Evolutionary conservation across 2,888 invertebrate genomes (phyloP).

Genomic region (Drosophila differens): DNA sequence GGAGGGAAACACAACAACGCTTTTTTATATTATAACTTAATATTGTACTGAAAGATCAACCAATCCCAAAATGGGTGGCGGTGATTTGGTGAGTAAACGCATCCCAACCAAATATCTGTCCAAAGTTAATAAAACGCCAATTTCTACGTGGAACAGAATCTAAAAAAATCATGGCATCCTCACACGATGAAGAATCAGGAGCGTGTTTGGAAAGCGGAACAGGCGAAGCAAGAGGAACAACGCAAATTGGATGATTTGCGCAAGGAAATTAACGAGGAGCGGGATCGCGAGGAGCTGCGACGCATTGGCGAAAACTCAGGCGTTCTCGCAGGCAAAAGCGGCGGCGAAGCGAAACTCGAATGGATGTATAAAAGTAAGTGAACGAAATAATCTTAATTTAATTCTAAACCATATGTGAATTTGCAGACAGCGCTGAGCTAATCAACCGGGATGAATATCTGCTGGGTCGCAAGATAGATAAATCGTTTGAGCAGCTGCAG

Average conservation of each 20-base stretch:
- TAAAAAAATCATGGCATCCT: constrained; percentile 93
- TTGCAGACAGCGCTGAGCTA: constrained; percentile 78
- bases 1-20: constrained; percentile 36
- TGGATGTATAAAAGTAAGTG: constrained; percentile 93
- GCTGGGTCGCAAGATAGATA: constrained; percentile 91
- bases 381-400: neutral
- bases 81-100: constrained; percentile 77
- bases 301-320: constrained; percentile 87
- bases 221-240: constrained; percentile 90
- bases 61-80: constrained; percentile 78
- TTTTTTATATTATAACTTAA: constrained; percentile 8
- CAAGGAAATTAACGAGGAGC: constrained; percentile 89
- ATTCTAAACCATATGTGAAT: neutral
- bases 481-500: constrained; percentile 90
- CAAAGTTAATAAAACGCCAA: neutral
- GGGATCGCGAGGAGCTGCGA: constrained; percentile 89
- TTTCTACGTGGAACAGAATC: constrained; percentile 86
- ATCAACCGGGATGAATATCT: constrained; percentile 94
- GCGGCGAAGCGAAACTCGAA: constrained; percentile 88
- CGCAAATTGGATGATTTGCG: constrained; percentile 89
- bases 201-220: constrained; percentile 92
- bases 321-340: constrained; percentile 85
- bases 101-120: neutral
- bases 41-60: neutral
- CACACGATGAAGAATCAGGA: constrained; percentile 92